Evolutionary conservation across 2,113 vertebrate genomes (phyloP).

Genomic region (Craseonycteris thonglongyai): DNA sequence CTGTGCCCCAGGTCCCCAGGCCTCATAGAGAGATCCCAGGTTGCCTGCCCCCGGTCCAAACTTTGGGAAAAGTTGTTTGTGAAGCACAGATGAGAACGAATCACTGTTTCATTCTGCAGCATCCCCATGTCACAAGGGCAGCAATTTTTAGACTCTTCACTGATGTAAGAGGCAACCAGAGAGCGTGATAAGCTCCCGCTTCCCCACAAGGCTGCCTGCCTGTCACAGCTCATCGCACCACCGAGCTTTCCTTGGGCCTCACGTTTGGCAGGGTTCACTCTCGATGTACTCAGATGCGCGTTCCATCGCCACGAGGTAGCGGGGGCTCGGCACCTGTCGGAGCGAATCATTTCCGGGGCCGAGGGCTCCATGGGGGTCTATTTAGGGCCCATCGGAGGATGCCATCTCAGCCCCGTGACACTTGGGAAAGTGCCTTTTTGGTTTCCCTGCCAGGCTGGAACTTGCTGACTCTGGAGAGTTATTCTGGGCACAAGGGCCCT

Average conservation of each 20-base stretch:
- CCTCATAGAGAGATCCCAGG: not conserved
- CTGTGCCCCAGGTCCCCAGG: not conserved
- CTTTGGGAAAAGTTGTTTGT: not conserved
- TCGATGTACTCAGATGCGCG: not conserved
- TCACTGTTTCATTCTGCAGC: not conserved
- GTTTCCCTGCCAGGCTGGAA: not conserved
- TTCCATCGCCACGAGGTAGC: not conserved
- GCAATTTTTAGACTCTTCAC: conserved; percentile 18
- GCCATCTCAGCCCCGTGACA: not conserved
- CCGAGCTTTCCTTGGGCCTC: not conserved
- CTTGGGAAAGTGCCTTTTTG: not conserved
- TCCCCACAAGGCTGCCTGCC: not conserved
- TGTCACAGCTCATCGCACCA: not conserved
- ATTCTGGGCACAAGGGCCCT: not conserved
- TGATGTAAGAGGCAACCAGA: not conserved
- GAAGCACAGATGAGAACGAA: not conserved
- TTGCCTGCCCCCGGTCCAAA: not conserved
- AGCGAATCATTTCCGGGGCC: not conserved
- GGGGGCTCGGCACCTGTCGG: not conserved
- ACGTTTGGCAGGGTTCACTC: not conserved
- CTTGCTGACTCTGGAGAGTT: conserved; percentile 7
- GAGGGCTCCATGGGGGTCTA: not conserved
- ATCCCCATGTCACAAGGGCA: not conserved
- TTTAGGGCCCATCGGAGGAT: not conserved
- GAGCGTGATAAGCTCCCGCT: conserved; percentile 4